Conservation (phyloP, 2,888 invertebrate species). For the Quadroppia sp. region DNA sequence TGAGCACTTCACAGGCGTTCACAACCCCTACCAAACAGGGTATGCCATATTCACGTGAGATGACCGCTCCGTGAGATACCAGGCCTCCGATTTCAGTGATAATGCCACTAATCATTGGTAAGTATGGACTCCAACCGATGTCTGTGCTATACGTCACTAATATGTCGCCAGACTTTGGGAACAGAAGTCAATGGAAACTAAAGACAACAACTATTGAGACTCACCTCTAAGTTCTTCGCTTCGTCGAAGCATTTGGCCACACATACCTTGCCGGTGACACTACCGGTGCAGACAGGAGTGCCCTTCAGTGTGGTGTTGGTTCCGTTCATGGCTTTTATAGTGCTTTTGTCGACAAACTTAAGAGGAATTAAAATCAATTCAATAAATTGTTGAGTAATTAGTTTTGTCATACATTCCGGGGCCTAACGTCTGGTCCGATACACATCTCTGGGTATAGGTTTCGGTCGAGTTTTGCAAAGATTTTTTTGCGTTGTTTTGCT, state of each 20-base stretch:
- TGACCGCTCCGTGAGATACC: constrained; percentile 76
- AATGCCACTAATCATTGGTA: constrained; percentile 70
- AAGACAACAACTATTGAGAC: not conserved
- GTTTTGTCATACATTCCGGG: constrained; percentile 29
- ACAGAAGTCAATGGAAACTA: too few species aligned
- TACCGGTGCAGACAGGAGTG: constrained; percentile 36
- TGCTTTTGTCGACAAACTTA: not conserved
- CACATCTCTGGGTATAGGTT: constrained; percentile 11
- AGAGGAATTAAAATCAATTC: too few species aligned
- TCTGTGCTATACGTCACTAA: constrained; percentile 72
- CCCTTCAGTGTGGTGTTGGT: constrained; percentile 2
- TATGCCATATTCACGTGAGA: constrained; percentile 75
- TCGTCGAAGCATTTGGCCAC: constrained; percentile 38
- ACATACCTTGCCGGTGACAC: constrained; percentile 16
- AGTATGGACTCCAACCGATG: constrained; percentile 80
- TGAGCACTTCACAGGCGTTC: constrained; percentile 58
- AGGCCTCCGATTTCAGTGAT: constrained; percentile 78
- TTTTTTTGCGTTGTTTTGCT: constrained; percentile 30
- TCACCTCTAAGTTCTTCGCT: constrained; percentile 16
- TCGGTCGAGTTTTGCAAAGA: constrained; percentile 24
- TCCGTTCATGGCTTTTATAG: not conserved
- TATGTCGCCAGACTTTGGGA: constrained; percentile 63
- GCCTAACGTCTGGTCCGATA: constrained; percentile 36
- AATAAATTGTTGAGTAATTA: too few species aligned
- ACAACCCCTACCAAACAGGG: constrained; percentile 74